phyloP scores from a whole-genome alignment of 2,113 vertebrate species.

The Phrynocephalus versicolor region DNA sequence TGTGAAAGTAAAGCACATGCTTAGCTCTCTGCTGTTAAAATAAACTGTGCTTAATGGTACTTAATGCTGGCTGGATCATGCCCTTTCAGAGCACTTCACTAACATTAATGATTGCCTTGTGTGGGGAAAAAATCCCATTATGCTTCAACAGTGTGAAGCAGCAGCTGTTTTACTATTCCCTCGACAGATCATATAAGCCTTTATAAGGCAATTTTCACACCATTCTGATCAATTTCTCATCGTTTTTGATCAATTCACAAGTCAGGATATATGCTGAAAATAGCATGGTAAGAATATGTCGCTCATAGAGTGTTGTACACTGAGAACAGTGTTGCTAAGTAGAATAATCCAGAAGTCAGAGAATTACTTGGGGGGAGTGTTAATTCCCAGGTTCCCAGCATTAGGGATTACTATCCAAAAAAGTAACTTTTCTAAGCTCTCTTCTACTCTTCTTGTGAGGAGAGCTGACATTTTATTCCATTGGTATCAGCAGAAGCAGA shows the following conservation, averaged over 20 bases:
- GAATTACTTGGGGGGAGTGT: too few relatives aligned
- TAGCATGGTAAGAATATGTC: not conserved
- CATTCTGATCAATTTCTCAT: not conserved
- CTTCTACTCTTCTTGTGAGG: too few relatives aligned
- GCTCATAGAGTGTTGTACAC: slow-evolving; percentile 12
- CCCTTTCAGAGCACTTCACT: not conserved
- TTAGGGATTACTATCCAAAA: too few relatives aligned
- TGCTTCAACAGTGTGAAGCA: not conserved
- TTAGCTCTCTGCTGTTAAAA: not conserved
- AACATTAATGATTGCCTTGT: not conserved
- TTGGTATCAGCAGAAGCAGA: too few relatives aligned
- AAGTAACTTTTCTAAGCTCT: too few relatives aligned
- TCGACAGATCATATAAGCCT: slow-evolving; percentile 1
- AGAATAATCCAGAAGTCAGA: not conserved
- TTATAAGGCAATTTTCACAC: slow-evolving; percentile 5
- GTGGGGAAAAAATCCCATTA: slow-evolving; percentile 20
- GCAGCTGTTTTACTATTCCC: slow-evolving; percentile 12
- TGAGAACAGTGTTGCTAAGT: slow-evolving; percentile 26
- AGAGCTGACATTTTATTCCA: too few relatives aligned
- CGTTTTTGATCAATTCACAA: slow-evolving; percentile 9
- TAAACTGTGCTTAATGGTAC: not conserved
- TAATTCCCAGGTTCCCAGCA: too few relatives aligned
- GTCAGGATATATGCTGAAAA: slow-evolving; percentile 45
- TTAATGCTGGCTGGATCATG: not conserved
- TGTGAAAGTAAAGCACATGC: not conserved